Evolutionary conservation across 1,140 invertebrate species (phyloP), one percentile per base, ranked within the genome.

Genomic region (Harpegnathos saltator): DNA sequence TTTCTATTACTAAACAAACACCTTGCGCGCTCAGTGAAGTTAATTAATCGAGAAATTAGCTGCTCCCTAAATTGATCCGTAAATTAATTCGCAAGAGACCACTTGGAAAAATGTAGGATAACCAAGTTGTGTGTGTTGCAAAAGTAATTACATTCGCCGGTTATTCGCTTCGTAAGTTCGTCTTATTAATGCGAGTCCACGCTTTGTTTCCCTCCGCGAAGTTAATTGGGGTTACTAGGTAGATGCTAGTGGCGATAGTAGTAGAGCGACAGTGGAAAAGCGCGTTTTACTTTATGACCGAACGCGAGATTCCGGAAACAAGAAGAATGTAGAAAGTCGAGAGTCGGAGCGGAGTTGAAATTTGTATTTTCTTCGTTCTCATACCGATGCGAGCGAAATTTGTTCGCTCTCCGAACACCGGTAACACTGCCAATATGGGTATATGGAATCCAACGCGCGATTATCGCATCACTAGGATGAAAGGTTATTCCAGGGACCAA

Each of bases 281-380:
- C 5, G 14, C 11, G 26, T 15, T 33, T 71, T 54, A 58, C 50
- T 87, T 62, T 58, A 68, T 26, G 66, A 73, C 29, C 48, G 33
- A 52, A 73, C n/a, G n/a, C 52, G 68, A 50, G 19, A 24, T 66
- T 48, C 65, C 59, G 73, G 71, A 77, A 84, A 84, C 56, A 56
- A 74, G 59, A 56, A 74, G 59, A 58, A 77, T 44, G 65, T 89
- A 89, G 88, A 89, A 89, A 89, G 88, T 89, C 33, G n/a, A 29
- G n/a, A 29, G 19, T 15, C 22, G 5, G 1, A 66, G 19, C 22
- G n/a, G n/a, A 29, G 17, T 12, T 54, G 62, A 50, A 62, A 12
- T 69, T 48, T 26, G 50, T 56, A 66, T 65, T 83, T 61, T 58
- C 66, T 26, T 72, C 75, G 29, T 5, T 72, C 61, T 58, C 58